Percentiles rank a stretch among this genome's conserved stretches.
Evolutionary conservation across 2,888 invertebrate genomes (phyloP).

Genomic region (Callinectes sapidus): DNA sequence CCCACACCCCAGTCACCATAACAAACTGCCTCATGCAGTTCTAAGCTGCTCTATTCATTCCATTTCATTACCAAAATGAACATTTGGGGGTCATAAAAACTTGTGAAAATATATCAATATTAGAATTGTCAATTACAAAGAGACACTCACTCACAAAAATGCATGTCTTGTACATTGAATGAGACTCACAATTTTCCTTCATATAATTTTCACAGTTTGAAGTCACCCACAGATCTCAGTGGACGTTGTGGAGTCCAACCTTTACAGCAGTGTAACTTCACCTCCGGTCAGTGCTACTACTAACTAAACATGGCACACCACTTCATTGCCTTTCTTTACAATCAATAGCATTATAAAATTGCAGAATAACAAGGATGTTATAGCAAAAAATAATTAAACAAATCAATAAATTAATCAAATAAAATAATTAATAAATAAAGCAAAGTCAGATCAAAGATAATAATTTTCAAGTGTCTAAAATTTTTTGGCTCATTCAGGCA

Average conservation of each 20-base stretch:
- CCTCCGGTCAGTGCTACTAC: neutral
- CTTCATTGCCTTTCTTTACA: neutral
- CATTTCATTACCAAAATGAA: neutral
- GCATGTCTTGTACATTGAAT: constrained; percentile 18
- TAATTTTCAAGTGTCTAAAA: neutral
- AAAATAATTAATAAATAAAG: neutral
- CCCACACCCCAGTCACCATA: too few relatives aligned
- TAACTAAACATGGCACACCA: neutral
- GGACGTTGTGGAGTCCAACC: neutral
- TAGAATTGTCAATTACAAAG: neutral
- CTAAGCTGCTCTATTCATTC: constrained; percentile 8
- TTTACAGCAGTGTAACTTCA: neutral
- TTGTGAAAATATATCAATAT: neutral
- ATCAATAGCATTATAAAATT: neutral
- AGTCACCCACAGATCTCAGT: neutral
- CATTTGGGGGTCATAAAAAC: neutral
- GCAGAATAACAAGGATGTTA: neutral
- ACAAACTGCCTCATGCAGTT: neutral
- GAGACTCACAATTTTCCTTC: constrained; percentile 13
- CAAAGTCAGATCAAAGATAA: neutral
- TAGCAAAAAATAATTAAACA: neutral
- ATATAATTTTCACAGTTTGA: neutral
- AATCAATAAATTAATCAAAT: neutral
- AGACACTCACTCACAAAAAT: neutral
- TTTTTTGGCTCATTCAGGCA: constrained; percentile 13